Evolutionary conservation across 2,888 invertebrate genomes (phyloP), one percentile per base, ranked within the genome.

Genomic region (Lycaena phlaeas): DNA sequence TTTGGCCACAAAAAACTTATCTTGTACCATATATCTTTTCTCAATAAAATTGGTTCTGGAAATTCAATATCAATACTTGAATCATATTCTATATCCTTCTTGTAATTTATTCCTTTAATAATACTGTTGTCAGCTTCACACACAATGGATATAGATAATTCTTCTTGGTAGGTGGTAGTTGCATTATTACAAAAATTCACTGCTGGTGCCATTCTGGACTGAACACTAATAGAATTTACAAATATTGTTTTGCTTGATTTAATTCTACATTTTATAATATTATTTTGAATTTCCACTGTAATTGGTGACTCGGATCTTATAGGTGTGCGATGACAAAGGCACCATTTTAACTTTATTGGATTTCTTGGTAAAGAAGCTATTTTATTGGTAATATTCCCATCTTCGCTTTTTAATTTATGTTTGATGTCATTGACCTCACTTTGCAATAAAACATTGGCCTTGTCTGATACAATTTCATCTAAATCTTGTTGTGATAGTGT

Each of bases 181-280:
- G 61, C 48, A 54, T 71, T 60, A 51, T 64, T 71, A 45, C 63
- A 67, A 50, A 73, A 68, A 50, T 71, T 68, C 22, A 77, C 57
- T 6, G 67, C 68, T 4, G 79, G 73, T 26, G 76, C 69, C 69
- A 76, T 74, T 45, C 82, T 71, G 4, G 85, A 78, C 15, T 81
- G 81, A 40, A 85, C 61, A 52, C 67, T 69, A 7, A 86, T 59
- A 27, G 78, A 74, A 49, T 78, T 73, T 18, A 85, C 61, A 56
- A 85, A 82, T 47, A 84, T 64, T 27, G 85, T 75, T 53, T 81
- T 85, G 50, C 71, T 70, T 12, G 69, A 66, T 62, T 68, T 82
- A 37, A 85, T 52, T 54, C 71, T 65, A 37, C 72, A 63, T 51
- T 68, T 59, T 45, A 81, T 62, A 12, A 54, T 56, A 49, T 57